These are phyloP conservation scores for Cyclargus thomasi DNA, from an alignment of 1,140 invertebrate genomes.

Conservation along the genomic window DNA sequence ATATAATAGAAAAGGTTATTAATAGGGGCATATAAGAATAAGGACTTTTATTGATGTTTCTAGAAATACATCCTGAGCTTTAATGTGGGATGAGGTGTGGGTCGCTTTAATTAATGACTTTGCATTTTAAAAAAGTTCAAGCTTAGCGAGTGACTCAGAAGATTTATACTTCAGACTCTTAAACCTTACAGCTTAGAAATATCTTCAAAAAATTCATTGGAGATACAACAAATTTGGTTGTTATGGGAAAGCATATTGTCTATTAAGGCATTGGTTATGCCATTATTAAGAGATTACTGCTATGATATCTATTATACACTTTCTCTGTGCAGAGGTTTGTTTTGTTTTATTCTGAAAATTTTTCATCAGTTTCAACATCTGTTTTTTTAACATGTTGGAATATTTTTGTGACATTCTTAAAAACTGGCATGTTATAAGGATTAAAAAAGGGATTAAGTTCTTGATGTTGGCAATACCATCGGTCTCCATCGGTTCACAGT, in stretches of 20 bases:
- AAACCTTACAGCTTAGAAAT: neutral
- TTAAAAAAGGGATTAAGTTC: conserved; percentile 32
- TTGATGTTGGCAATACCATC: conserved; percentile 52
- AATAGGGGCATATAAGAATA: neutral
- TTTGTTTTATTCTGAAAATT: neutral
- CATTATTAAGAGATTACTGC: neutral
- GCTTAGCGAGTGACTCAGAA: neutral
- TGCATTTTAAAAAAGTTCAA: neutral
- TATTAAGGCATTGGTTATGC: conserved; percentile 5
- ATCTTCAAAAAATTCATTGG: neutral
- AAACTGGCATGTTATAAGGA: conserved; percentile 37
- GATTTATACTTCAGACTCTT: neutral
- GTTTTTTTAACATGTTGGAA: too few relatives aligned
- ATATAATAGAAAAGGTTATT: neutral
- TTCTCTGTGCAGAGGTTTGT: neutral
- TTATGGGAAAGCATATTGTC: conserved; percentile 9
- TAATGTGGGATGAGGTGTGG: conserved; percentile 4
- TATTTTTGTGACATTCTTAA: too few relatives aligned
- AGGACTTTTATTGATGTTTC: neutral
- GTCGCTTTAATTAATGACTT: conserved; percentile 3
- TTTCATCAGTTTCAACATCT: too few relatives aligned
- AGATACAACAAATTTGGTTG: neutral
- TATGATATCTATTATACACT: neutral
- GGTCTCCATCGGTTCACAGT: conserved; percentile 33
- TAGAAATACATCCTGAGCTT: neutral